These are phyloP conservation scores for Sminthurinus aureus DNA, from an alignment of 2,888 invertebrate genomes.

Conservation along the genomic window DNA sequence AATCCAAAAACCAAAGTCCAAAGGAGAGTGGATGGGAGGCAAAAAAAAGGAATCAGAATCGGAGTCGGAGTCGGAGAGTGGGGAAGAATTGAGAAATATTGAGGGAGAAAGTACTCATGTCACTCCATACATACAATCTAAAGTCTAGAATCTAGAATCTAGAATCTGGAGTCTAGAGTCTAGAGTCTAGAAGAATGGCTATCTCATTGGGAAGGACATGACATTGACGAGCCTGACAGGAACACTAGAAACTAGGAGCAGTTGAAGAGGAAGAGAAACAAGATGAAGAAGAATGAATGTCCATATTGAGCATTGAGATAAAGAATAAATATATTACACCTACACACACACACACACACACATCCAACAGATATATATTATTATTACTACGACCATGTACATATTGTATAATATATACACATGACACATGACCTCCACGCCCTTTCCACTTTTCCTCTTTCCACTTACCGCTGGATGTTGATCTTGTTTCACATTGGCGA, in stretches of 20 bases:
- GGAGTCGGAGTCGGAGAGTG: too few species aligned
- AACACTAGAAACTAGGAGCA: not conserved
- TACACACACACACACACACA: not conserved
- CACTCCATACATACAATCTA: too few species aligned
- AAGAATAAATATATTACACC: not conserved
- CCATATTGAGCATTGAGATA: not conserved
- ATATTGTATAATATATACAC: not conserved
- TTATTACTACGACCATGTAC: too few species aligned
- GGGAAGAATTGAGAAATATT: too few species aligned
- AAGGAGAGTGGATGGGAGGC: too few species aligned
- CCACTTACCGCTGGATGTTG: slow-evolving; percentile 77
- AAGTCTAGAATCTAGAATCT: too few species aligned
- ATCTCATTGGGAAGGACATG: not conserved
- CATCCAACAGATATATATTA: too few species aligned
- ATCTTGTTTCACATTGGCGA: slow-evolving; percentile 76
- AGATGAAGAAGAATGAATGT: not conserved
- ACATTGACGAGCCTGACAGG: slow-evolving; percentile 15
- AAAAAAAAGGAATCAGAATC: too few species aligned
- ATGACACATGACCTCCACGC: not conserved
- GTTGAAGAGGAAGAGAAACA: not conserved
- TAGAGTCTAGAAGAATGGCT: not conserved
- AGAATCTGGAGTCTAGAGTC: too few species aligned
- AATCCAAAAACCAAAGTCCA: too few species aligned
- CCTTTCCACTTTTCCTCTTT: not conserved
- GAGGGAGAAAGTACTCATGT: too few species aligned